Conservation (phyloP, 2,113 vertebrate species). For the Pteropus alecto region DNA sequence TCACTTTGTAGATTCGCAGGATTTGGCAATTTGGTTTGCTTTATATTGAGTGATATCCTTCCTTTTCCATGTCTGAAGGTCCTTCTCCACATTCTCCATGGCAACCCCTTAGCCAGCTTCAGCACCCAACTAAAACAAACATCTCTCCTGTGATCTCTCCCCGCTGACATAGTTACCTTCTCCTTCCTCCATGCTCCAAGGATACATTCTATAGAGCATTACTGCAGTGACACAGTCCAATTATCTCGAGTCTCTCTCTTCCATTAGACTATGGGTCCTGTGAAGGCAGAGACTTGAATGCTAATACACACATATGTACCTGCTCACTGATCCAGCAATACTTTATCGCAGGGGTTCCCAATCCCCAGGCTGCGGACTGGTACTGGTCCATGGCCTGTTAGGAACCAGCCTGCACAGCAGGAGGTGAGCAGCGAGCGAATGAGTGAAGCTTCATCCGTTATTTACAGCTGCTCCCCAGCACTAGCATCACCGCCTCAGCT, state of each 20-base stretch:
- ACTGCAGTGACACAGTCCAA: not conserved
- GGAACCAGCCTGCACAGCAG: too few relatives aligned
- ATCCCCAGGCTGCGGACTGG: too few relatives aligned
- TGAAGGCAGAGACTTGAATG: not conserved
- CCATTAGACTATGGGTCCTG: not conserved
- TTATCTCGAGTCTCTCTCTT: constrained; percentile 2
- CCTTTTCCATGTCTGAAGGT: not conserved
- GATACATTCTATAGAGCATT: not conserved
- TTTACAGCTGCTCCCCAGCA: too few relatives aligned
- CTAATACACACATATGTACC: not conserved
- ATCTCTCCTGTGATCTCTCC: not conserved
- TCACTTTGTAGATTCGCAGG: not conserved
- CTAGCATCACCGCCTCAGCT: too few relatives aligned
- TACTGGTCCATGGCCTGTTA: too few relatives aligned
- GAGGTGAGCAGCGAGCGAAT: too few relatives aligned
- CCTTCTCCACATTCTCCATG: not conserved
- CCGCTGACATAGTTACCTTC: not conserved
- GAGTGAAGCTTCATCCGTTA: too few relatives aligned
- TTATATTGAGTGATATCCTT: not conserved
- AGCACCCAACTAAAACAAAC: not conserved
- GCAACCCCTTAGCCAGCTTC: constrained; percentile 1
- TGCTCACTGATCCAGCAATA: not conserved
- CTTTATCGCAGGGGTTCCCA: not conserved
- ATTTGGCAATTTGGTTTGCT: not conserved
- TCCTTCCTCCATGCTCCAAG: not conserved